Percentiles rank a stretch among this genome's conserved stretches.
phyloP scores from a whole-genome alignment of 2,888 invertebrate species.

The Tanypteryx hageni region DNA sequence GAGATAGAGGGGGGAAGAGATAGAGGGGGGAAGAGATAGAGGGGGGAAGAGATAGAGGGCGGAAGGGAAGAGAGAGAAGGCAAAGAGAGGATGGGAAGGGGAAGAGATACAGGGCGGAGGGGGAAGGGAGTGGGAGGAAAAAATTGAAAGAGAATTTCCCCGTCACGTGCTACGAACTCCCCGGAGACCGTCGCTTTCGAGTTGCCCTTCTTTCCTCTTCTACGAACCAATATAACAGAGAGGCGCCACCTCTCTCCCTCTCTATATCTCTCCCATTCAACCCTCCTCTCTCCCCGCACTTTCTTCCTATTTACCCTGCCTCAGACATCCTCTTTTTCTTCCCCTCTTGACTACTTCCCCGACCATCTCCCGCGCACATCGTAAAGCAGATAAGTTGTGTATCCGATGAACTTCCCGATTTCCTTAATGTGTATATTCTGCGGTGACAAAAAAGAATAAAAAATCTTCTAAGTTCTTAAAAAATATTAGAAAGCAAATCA shows the following conservation, averaged over 20 bases:
- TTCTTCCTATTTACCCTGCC: no score
- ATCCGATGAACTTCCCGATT: slow-evolving; percentile 50
- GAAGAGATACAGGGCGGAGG: background rate
- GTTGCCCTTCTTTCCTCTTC: slow-evolving; percentile 13
- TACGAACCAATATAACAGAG: slow-evolving; percentile 18
- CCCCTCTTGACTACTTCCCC: no score
- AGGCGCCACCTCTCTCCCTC: background rate
- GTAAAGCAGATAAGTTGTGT: slow-evolving; percentile 56
- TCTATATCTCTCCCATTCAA: background rate
- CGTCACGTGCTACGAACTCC: slow-evolving; percentile 19
- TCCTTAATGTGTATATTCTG: slow-evolving; percentile 47
- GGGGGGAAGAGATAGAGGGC: background rate
- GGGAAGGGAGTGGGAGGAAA: background rate
- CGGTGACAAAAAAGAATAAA: slow-evolving; percentile 1
- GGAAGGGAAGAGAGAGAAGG: slow-evolving; percentile 4
- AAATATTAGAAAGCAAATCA: background rate
- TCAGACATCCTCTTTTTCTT: no score
- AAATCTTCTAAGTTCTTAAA: background rate
- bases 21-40: background rate
- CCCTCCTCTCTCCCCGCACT: background rate
- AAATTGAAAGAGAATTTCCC: slow-evolving; percentile 27
- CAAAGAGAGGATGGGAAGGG: background rate
- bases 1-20: background rate
- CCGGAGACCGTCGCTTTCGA: background rate
- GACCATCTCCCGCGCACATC: background rate